Conservation (phyloP, 2,113 vertebrate genomes). For the Dipodomys spectabilis region DNA sequence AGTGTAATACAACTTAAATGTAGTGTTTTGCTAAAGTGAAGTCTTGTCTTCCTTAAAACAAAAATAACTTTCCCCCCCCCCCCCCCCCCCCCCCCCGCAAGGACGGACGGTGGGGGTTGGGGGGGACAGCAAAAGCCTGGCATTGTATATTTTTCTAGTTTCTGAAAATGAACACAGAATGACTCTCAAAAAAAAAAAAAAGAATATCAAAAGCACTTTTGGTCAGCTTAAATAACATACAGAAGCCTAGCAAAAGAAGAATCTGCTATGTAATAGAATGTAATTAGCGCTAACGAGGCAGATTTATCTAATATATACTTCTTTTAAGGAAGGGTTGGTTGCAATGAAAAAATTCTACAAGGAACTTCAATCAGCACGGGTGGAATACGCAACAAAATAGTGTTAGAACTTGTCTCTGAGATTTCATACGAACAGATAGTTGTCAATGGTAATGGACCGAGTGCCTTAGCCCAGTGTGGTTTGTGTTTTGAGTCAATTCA, state of each 20-base stretch:
- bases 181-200: no score
- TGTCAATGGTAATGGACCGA: not conserved
- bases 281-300: not conserved
- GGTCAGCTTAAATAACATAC: not conserved
- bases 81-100: no score
- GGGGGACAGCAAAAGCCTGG: not conserved
- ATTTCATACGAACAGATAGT: not conserved
- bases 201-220: not conserved
- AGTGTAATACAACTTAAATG: conserved; percentile 41
- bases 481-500: not conserved
- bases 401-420: not conserved
- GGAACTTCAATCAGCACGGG: not conserved
- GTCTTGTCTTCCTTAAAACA: conserved; percentile 21
- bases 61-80: not conserved
- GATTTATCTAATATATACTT: conserved; percentile 37
- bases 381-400: not conserved
- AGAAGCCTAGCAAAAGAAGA: conserved; percentile 19
- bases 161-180: not conserved
- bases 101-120: no score
- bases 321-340: not conserved
- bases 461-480: not conserved
- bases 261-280: not conserved
- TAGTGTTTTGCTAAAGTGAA: conserved; percentile 55
- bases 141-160: conserved; percentile 23
- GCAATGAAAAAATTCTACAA: not conserved